These are phyloP conservation scores for Virgularia gustaviana DNA, from an alignment of 92 coral and sea anemone genomes.

Conservation along the genomic window DNA sequence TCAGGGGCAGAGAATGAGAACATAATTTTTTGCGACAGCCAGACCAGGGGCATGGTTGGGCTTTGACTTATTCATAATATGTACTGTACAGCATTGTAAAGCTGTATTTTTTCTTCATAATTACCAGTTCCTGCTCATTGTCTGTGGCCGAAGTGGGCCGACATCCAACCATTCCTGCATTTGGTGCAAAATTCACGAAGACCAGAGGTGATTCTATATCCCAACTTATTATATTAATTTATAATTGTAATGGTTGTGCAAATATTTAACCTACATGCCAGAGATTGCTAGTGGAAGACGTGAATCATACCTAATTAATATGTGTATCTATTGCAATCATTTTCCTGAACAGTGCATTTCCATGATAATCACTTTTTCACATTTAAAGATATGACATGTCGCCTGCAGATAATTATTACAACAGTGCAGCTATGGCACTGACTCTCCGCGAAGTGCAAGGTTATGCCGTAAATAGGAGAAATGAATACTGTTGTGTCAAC, in stretches of 20 bases:
- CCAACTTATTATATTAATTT: too few relatives aligned
- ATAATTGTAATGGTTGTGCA: too few relatives aligned
- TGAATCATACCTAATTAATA: too few relatives aligned
- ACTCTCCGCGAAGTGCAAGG: slow-evolving; percentile 38
- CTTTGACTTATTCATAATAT: neutral
- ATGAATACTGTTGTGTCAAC: slow-evolving; percentile 42
- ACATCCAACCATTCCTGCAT: slow-evolving; percentile 13
- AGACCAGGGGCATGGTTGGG: too few relatives aligned
- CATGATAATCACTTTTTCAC: too few relatives aligned
- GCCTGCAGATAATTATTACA: slow-evolving; percentile 39
- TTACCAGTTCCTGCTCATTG: slow-evolving; percentile 8
- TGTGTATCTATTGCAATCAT: too few relatives aligned
- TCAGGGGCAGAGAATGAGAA: too few relatives aligned
- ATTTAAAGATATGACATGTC: slow-evolving; percentile 48
- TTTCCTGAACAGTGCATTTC: too few relatives aligned
- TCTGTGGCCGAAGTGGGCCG: slow-evolving; percentile 8
- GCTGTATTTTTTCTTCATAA: neutral
- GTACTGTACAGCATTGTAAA: neutral
- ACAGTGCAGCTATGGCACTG: slow-evolving; percentile 30
- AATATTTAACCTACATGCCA: too few relatives aligned
- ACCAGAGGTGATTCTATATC: neutral
- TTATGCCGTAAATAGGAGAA: slow-evolving; percentile 16
- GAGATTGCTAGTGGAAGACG: too few relatives aligned
- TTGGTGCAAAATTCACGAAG: slow-evolving; percentile 11
- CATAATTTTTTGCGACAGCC: too few relatives aligned